phyloP scores from a whole-genome alignment of 2,888 invertebrate genomes.

The Thecophora atra region DNA sequence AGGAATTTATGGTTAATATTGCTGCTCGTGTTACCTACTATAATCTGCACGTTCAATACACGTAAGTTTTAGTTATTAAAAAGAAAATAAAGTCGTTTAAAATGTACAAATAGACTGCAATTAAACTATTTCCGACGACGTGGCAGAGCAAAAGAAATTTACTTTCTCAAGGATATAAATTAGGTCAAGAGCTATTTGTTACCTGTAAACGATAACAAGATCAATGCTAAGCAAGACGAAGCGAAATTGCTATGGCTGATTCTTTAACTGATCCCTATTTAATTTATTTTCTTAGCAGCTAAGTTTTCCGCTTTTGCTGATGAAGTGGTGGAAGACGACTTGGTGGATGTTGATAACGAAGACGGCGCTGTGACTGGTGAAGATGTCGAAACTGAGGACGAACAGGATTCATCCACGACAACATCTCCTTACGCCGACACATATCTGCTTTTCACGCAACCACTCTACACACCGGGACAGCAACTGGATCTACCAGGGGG shows the following conservation, averaged over 20 bases:
- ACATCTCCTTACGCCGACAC: slow-evolving; percentile 93
- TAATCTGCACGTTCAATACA: slow-evolving; percentile 75
- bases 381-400: slow-evolving; percentile 70
- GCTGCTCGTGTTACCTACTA: slow-evolving; percentile 76
- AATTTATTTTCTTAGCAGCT: slow-evolving; percentile 56
- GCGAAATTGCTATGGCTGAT: not conserved
- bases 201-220: too few relatives aligned
- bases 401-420: slow-evolving; percentile 70
- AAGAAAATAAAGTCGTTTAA: not conserved
- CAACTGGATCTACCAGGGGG: slow-evolving; percentile 82
- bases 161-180: not conserved
- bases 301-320: slow-evolving; percentile 67
- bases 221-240: too few relatives aligned
- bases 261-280: not conserved
- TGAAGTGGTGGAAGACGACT: slow-evolving; percentile 72
- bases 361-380: slow-evolving; percentile 72
- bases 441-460: slow-evolving; percentile 87
- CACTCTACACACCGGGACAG: slow-evolving; percentile 71
- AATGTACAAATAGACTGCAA: not conserved
- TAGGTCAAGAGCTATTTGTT: not conserved
- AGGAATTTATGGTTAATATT: slow-evolving; percentile 74
- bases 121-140: slow-evolving; percentile 30
- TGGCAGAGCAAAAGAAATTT: slow-evolving; percentile 24
- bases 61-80: slow-evolving; percentile 70
- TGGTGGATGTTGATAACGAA: slow-evolving; percentile 70